These are phyloP conservation scores for Eidolon helvum DNA, from an alignment of 2,113 vertebrate genomes.

Conservation along the genomic window DNA sequence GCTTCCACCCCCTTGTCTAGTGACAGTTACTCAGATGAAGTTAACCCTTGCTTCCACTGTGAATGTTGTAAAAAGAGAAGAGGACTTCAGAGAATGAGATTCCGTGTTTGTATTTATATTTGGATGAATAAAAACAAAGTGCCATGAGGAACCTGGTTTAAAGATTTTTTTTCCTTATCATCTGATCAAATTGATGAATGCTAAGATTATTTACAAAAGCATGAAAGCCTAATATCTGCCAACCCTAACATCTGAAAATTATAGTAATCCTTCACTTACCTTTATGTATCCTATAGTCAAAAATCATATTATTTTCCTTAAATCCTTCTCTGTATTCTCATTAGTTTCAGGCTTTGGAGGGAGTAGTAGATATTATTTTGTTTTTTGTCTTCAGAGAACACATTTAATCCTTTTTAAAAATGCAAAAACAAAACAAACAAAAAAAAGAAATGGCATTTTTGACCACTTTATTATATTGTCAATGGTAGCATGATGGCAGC, in stretches of 20 bases:
- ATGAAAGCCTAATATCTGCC: not conserved
- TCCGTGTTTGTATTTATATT: not conserved
- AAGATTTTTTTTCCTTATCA: not conserved
- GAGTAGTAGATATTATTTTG: not conserved
- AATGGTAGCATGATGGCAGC: not conserved
- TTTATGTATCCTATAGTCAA: not conserved
- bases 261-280: not conserved
- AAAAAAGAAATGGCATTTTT: not conserved
- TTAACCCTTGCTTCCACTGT: not conserved
- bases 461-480: not conserved
- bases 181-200: not conserved
- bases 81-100: not conserved
- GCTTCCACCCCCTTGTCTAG: not conserved
- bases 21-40: not conserved
- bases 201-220: not conserved
- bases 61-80: not conserved
- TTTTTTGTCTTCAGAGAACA: not conserved
- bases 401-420: not conserved
- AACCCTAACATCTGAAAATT: not conserved
- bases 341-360: not conserved
- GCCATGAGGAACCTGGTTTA: not conserved
- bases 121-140: not conserved
- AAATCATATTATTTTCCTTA: not conserved
- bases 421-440: not conserved
- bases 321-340: not conserved